Evolutionary conservation across 2,888 invertebrate species (phyloP), one percentile per base, ranked within the genome.

Genomic region (Tryphoninae sp.): DNA sequence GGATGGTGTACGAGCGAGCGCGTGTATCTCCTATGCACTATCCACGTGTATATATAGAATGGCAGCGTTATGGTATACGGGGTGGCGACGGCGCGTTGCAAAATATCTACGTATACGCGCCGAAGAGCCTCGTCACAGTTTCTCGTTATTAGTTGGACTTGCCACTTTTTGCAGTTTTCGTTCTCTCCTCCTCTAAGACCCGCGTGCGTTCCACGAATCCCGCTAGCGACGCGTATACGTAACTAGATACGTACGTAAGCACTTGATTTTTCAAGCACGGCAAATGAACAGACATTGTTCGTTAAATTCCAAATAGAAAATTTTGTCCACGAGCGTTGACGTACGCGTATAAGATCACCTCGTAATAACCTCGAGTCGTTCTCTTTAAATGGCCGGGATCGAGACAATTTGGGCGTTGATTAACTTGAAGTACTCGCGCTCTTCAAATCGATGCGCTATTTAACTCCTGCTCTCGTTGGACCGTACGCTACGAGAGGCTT

Each of bases 371-470:
- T 71, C 77, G 71, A 83, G 78, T 72, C 72, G 51, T 42, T 68
- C 49, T 72, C 55, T 72, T 76, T n/a, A 55, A 78, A 33, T 33
- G 33, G 33, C 33, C 33, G 6, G 53, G 53, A 61, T 40, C 73
- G 73, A 55, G 53, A 68, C 73, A 67, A 73, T 79, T 74, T 75
- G 75, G 69, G 84, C 79, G 68, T 84, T 85, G 83, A 85, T 85
- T 84, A 85, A 76, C 84, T 81, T 78, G 58, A 76, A 81, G 81
- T 80, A 84, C 33, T 4, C 33, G 79, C 76, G 73, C 81, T 83
- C 79, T 64, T 68, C 77, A 80, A 83, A 75, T 72, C 80, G 76
- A 68, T 78, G 73, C 76, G 65, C 11, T 49, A 72, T 78, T 73
- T 73, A 64, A 67, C 67, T 72, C 16, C 53, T 16, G 23, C 2